Conservation (phyloP, 2,797 vertebrate genomes). For the Sylvia borin region DNA sequence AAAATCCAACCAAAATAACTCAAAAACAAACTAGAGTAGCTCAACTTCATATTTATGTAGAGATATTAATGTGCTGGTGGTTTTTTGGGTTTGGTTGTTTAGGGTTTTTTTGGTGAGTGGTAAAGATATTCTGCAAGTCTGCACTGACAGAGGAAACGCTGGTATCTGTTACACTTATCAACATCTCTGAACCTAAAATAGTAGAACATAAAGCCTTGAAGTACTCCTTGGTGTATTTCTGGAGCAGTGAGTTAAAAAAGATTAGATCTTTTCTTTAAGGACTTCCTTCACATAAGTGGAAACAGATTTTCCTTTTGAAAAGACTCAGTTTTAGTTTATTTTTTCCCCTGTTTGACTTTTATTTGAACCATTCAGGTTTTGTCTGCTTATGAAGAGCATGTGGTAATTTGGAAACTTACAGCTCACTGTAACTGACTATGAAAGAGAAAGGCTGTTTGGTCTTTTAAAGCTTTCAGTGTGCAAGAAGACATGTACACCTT, state of each 20-base stretch:
- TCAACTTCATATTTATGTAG: background rate
- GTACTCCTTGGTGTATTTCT: conserved; percentile 16
- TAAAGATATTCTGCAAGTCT: background rate
- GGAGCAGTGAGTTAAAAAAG: background rate
- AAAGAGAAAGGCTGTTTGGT: background rate
- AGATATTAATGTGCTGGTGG: background rate
- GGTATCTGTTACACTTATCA: background rate
- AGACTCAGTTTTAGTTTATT: background rate
- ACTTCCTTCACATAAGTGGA: conserved; percentile 21
- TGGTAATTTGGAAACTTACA: background rate
- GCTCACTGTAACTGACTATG: background rate
- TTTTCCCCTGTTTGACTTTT: background rate
- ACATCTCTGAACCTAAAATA: conserved; percentile 28
- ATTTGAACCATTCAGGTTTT: background rate
- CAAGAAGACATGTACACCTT: background rate
- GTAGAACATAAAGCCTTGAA: conserved; percentile 29
- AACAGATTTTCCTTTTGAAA: conserved; percentile 23
- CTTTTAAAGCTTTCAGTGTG: background rate
- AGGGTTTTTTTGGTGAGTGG: background rate
- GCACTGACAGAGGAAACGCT: background rate
- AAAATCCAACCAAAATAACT: background rate
- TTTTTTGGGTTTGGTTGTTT: background rate
- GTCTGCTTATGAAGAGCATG: background rate
- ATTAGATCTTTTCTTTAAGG: background rate
- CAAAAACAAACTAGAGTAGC: background rate